Percentiles rank a stretch among this genome's conserved stretches.
phyloP scores from a whole-genome alignment of 92 coral and sea anemone species.

The Epizoanthus fatuus region DNA sequence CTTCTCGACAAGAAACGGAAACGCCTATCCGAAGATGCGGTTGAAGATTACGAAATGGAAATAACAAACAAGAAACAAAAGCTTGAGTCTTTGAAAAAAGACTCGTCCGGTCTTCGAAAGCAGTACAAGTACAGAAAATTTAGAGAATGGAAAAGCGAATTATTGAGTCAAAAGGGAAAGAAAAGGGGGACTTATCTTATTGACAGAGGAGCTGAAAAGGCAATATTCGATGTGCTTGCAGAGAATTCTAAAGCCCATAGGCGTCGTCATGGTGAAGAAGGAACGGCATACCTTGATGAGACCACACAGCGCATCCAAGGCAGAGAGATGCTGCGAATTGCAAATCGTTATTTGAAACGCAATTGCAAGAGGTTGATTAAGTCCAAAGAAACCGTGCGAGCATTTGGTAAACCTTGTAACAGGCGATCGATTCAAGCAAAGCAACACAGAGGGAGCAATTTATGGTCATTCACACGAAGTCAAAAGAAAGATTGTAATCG shows the following conservation, averaged over 20 bases:
- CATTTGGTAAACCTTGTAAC: constrained; percentile 17
- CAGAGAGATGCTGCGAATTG: constrained; percentile 26
- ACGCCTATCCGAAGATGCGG: not conserved
- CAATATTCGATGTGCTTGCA: constrained; percentile 35
- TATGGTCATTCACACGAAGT: constrained; percentile 8
- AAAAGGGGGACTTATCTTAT: constrained; percentile 18
- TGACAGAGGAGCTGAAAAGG: constrained; percentile 46
- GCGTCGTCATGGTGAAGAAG: constrained; percentile 46
- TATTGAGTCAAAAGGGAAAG: not conserved
- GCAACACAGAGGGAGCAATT: not conserved
- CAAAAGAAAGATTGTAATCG: constrained; percentile 6
- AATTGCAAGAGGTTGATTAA: constrained; percentile 7
- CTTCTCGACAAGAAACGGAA: constrained; percentile 9
- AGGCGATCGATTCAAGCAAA: constrained; percentile 4
- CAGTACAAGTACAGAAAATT: too few relatives aligned
- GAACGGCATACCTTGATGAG: constrained; percentile 42
- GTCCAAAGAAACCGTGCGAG: constrained; percentile 9
- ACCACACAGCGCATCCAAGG: constrained; percentile 11
- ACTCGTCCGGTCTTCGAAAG: not conserved
- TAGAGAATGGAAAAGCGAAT: not conserved
- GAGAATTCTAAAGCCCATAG: constrained; percentile 49
- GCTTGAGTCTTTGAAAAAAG: constrained; percentile 1
- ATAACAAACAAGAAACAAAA: constrained; percentile 21
- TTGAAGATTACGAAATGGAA: constrained; percentile 1
- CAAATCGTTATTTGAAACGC: not conserved